Conservation (phyloP, 2,113 vertebrate genomes). For the Phycodurus eques region DNA sequence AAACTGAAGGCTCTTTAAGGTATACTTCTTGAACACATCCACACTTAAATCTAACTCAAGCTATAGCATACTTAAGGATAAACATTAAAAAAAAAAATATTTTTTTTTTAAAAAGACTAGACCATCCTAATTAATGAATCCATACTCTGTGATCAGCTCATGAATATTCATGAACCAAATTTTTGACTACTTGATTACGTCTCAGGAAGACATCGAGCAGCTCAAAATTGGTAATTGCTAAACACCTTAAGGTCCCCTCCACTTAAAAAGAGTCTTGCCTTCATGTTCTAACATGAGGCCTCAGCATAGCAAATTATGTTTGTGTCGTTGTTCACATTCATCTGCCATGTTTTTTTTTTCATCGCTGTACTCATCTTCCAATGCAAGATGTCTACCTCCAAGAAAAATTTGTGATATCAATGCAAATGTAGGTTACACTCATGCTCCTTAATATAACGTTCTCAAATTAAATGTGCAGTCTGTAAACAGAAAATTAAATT, state of each 20-base stretch:
- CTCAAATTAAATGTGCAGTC: neutral
- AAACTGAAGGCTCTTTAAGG: no score
- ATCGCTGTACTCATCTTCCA: neutral
- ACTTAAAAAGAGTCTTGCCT: neutral
- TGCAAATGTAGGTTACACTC: neutral
- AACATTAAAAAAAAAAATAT: neutral
- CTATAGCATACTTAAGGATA: neutral
- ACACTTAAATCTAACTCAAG: neutral
- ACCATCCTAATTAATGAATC: neutral
- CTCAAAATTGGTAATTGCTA: conserved; percentile 9
- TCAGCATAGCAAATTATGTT: neutral
- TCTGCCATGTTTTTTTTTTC: neutral
- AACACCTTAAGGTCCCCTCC: conserved; percentile 2
- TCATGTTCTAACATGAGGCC: neutral
- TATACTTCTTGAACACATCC: neutral
- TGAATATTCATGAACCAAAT: conserved; percentile 1
- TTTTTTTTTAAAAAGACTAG: neutral
- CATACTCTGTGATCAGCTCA: conserved; percentile 3
- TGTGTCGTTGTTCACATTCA: neutral
- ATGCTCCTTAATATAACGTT: neutral
- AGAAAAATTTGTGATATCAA: neutral
- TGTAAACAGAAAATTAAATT: neutral
- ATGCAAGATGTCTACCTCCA: neutral
- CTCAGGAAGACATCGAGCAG: conserved; percentile 3
- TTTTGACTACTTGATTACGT: conserved; percentile 7